Evolutionary conservation across 2,888 invertebrate species (phyloP).

Genomic region (Acholoe squamosa): DNA sequence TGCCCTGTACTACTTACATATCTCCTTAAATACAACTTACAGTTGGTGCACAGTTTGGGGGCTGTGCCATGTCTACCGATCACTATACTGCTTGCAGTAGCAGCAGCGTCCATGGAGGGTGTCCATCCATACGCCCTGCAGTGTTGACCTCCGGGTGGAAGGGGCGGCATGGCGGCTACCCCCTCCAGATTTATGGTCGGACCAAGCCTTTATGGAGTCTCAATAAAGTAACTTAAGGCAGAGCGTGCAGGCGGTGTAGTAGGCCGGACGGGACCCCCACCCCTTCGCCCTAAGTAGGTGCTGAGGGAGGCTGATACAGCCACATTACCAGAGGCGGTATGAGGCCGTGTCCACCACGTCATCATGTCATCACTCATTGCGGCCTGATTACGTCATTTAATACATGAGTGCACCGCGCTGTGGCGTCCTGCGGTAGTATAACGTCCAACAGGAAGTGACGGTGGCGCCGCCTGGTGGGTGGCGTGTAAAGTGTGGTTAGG

Average conservation of each 20-base stretch:
- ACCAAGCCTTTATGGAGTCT: not conserved
- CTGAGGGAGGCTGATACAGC: not conserved
- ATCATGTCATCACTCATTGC: slow-evolving; percentile 57
- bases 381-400: slow-evolving; percentile 58
- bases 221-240: slow-evolving; percentile 25
- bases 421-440: not conserved
- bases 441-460: not conserved
- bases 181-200: not conserved
- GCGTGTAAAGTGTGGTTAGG: slow-evolving; percentile 34
- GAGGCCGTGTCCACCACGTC: slow-evolving; percentile 5
- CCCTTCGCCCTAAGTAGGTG: not conserved
- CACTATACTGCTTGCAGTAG: too few species aligned
- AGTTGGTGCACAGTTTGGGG: too few species aligned
- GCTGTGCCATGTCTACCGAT: too few species aligned
- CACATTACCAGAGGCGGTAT: not conserved
- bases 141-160: not conserved
- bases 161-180: not conserved
- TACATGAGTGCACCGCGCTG: slow-evolving; percentile 33
- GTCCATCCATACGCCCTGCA: too few species aligned
- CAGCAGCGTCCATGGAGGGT: too few species aligned
- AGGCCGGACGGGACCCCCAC: not conserved
- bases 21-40: too few species aligned
- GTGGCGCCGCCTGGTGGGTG: slow-evolving; percentile 24
- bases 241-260: not conserved
- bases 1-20: too few species aligned